Evolutionary conservation across 2,797 vertebrate genomes (phyloP).

Genomic region (Manis pentadactyla): DNA sequence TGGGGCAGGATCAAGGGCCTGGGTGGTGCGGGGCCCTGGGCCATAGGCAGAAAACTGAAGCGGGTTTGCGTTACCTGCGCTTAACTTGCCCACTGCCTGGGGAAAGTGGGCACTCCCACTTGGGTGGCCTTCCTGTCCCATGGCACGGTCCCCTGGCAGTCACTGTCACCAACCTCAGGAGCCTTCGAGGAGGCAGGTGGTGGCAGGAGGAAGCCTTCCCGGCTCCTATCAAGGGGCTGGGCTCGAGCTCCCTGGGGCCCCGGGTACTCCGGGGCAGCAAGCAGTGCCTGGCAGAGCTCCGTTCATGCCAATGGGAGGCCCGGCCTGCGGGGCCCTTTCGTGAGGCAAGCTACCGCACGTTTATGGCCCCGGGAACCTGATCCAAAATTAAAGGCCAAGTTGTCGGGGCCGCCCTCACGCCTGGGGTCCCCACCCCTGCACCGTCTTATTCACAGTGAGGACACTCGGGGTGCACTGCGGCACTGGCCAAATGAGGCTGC

Average conservation of each 20-base stretch:
- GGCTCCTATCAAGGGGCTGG: neutral
- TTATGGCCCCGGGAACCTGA: rapidly evolving
- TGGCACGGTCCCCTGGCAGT: neutral
- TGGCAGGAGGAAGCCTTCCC: neutral
- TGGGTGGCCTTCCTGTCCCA: neutral
- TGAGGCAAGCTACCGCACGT: neutral
- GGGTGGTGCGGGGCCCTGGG: neutral
- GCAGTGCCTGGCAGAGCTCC: rapidly evolving
- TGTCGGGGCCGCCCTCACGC: rapidly evolving
- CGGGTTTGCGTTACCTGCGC: neutral
- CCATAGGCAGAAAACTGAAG: neutral
- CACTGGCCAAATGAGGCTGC: rapidly evolving
- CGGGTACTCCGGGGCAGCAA: neutral
- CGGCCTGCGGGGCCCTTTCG: neutral
- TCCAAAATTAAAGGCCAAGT: neutral
- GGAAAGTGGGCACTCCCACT: neutral
- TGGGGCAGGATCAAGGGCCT: rapidly evolving
- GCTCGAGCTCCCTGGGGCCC: rapidly evolving
- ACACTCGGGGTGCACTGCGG: neutral
- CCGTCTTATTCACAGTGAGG: rapidly evolving
- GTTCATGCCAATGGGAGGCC: rapidly evolving
- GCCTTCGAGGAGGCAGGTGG: neutral
- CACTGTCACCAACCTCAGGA: neutral
- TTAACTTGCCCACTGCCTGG: neutral
- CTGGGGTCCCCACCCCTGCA: neutral